phyloP scores from a whole-genome alignment of 2,797 vertebrate species.

The Anabas testudineus region DNA sequence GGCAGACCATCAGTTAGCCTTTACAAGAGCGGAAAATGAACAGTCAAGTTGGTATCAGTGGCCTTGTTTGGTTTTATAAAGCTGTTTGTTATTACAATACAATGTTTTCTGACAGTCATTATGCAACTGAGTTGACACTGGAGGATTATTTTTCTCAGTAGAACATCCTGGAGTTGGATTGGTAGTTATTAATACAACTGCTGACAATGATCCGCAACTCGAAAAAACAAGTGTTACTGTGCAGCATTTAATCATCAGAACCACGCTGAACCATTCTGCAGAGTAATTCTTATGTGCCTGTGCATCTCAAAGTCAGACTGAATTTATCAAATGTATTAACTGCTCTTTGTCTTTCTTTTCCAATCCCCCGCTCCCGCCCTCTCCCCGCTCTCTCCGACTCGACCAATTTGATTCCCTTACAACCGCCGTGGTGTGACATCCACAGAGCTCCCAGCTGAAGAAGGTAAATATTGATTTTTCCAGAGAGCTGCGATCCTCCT shows the following conservation, averaged over 20 bases:
- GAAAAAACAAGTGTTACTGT: background rate
- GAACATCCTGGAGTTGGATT: background rate
- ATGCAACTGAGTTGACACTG: background rate
- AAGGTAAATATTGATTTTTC: conserved; percentile 91
- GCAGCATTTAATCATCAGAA: conserved; percentile 23
- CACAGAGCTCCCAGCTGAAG: conserved; percentile 94
- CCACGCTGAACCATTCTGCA: background rate
- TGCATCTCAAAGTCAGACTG: conserved; percentile 23
- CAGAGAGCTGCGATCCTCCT: conserved; percentile 59
- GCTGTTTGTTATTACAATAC: conserved; percentile 1
- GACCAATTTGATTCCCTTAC: conserved; percentile 50
- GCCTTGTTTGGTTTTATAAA: conserved; percentile 8
- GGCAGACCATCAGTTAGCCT: conserved; percentile 10
- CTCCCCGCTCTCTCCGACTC: conserved; percentile 1
- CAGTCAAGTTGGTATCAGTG: background rate
- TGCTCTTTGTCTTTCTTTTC: conserved; percentile 59
- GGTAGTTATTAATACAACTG: background rate
- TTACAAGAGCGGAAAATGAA: conserved; percentile 19
- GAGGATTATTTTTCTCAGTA: background rate
- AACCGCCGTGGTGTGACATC: conserved; percentile 62
- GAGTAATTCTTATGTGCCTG: background rate
- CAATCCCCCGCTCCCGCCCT: conserved; percentile 14
- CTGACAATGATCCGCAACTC: conserved; percentile 1
- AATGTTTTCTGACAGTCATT: background rate
- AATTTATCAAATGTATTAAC: conserved; percentile 67